Conservation (phyloP, 2,888 invertebrate genomes). For the Campopleginae sp. region DNA sequence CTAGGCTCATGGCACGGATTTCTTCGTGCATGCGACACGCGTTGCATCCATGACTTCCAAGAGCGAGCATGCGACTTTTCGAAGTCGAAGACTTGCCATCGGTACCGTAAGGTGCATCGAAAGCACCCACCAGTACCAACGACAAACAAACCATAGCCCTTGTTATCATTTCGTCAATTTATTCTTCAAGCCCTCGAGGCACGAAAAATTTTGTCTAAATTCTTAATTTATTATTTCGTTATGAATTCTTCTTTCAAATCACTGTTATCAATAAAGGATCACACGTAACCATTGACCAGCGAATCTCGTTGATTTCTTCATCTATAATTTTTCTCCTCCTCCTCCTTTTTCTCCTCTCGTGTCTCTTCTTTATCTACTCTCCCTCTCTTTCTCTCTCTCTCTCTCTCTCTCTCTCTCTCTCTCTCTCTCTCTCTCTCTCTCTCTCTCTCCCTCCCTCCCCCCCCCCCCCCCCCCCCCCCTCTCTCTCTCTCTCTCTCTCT, state of each 20-base stretch:
- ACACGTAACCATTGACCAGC: slow-evolving; percentile 35
- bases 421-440: slow-evolving; percentile 57
- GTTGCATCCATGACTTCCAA: slow-evolving; percentile 84
- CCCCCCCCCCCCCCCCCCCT: slow-evolving; percentile 54
- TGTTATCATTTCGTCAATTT: slow-evolving; percentile 76
- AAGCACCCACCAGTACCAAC: slow-evolving; percentile 79
- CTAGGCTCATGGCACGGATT: slow-evolving; percentile 86
- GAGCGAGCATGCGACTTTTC: slow-evolving; percentile 69
- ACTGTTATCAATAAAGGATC: slow-evolving; percentile 18
- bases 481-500: slow-evolving; percentile 9
- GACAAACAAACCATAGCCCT: slow-evolving; percentile 78
- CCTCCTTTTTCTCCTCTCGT: slow-evolving; percentile 44
- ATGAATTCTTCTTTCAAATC: slow-evolving; percentile 1
- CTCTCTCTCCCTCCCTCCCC: not conserved
- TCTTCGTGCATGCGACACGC: slow-evolving; percentile 86
- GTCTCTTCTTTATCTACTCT: slow-evolving; percentile 13
- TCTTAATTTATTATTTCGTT: not conserved
- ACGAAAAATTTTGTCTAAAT: not conserved
- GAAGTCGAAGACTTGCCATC: slow-evolving; percentile 68
- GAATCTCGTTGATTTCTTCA: slow-evolving; percentile 22
- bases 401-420: not conserved
- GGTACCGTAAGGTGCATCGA: slow-evolving; percentile 76
- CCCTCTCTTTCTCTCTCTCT: not conserved
- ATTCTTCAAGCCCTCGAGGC: not conserved
- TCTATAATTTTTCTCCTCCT: slow-evolving; percentile 16